Conservation (phyloP, 2,888 invertebrate species). For the Stramonita haemastoma region DNA sequence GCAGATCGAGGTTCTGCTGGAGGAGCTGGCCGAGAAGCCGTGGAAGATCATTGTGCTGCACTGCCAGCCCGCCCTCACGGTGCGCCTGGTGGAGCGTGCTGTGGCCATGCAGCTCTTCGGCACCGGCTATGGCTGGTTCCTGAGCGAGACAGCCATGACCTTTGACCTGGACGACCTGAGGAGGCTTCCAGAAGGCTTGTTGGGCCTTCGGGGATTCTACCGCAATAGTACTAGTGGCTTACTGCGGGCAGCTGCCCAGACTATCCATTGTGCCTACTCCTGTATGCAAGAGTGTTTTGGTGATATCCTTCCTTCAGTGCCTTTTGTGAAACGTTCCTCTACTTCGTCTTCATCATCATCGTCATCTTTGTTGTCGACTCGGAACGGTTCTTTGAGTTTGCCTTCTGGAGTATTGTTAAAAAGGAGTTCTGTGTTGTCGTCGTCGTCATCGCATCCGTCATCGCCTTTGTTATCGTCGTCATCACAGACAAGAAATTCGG, state of each 20-base stretch:
- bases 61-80: conserved; percentile 54
- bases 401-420: neutral
- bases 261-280: conserved; percentile 45
- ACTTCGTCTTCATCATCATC: conserved; percentile 35
- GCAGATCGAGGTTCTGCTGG: conserved; percentile 45
- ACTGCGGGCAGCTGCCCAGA: conserved; percentile 37
- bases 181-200: conserved; percentile 54
- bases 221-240: conserved; percentile 45
- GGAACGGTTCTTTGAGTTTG: neutral
- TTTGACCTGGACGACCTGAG: conserved; percentile 37
- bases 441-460: conserved; percentile 11
- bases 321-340: neutral
- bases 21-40: conserved; percentile 49
- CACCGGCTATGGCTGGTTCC: conserved; percentile 71
- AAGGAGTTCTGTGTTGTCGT: neutral
- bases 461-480: neutral
- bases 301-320: conserved; percentile 28
- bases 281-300: conserved; percentile 43
- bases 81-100: conserved; percentile 57
- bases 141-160: conserved; percentile 59
- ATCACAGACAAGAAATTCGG: neutral
- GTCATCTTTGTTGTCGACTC: conserved; percentile 1
- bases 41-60: conserved; percentile 63
- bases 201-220: conserved; percentile 57
- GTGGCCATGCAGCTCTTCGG: conserved; percentile 57